Evolutionary conservation across 1,140 invertebrate species (phyloP).

Genomic region (Drosophila bocqueti): DNA sequence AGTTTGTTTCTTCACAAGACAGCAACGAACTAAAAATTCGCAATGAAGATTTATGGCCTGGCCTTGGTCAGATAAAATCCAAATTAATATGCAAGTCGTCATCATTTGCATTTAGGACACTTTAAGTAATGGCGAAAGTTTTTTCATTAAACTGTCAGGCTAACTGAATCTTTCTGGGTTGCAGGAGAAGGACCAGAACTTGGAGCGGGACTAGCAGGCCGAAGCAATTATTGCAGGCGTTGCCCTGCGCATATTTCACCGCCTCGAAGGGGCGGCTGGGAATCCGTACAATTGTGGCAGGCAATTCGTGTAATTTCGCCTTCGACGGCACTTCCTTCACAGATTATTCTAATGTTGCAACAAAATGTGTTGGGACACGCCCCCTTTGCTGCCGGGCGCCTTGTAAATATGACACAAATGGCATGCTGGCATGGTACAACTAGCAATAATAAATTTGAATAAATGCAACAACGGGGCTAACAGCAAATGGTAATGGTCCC

Average conservation of each 20-base stretch:
- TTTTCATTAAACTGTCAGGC: slow-evolving; percentile 59
- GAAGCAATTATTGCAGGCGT: slow-evolving; percentile 32
- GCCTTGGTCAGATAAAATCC: slow-evolving; percentile 40
- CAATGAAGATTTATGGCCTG: slow-evolving; percentile 64
- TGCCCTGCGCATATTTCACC: slow-evolving; percentile 22
- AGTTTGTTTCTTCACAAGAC: slow-evolving; percentile 13
- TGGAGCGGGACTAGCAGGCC: background rate
- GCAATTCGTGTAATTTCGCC: slow-evolving; percentile 46
- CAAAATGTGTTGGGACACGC: slow-evolving; percentile 26
- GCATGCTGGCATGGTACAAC: slow-evolving; percentile 37
- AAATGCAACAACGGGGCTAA: slow-evolving; percentile 45
- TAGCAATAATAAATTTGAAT: slow-evolving; percentile 56
- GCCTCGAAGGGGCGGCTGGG: background rate
- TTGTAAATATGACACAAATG: slow-evolving; percentile 67
- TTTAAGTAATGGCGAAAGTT: slow-evolving; percentile 70
- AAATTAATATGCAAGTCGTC: slow-evolving; percentile 68
- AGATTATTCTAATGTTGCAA: slow-evolving; percentile 35
- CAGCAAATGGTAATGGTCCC: slow-evolving; percentile 36
- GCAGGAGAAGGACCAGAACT: background rate
- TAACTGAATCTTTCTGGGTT: slow-evolving; percentile 45
- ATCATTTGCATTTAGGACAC: slow-evolving; percentile 70
- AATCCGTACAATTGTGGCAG: slow-evolving; percentile 36
- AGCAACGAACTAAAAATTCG: slow-evolving; percentile 8
- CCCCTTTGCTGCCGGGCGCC: slow-evolving; percentile 18
- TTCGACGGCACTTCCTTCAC: slow-evolving; percentile 16